A percentile compares a stretch with the other conserved stretches of the same genome.
Evolutionary conservation across 2,113 vertebrate genomes (phyloP).

Genomic region (Ciconia maguari): DNA sequence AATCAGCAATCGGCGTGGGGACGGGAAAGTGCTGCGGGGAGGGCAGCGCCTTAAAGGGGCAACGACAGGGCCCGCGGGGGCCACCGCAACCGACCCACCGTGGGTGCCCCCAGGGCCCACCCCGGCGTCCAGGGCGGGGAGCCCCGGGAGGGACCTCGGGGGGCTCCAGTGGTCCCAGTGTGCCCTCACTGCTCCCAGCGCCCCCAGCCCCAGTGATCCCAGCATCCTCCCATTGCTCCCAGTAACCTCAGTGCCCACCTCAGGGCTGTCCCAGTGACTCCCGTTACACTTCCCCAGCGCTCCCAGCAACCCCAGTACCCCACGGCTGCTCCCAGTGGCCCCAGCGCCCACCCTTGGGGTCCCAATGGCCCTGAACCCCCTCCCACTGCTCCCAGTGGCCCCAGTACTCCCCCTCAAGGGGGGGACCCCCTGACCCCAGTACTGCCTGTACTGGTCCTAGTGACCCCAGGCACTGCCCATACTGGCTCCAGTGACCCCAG

Average conservation of each 20-base stretch:
- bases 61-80: accelerated
- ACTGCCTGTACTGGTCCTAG: no score
- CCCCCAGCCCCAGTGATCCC: background rate
- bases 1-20: background rate
- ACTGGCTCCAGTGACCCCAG: no score
- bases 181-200: background rate
- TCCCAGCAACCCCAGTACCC: background rate
- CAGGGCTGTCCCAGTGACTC: background rate
- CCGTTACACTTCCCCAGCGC: background rate
- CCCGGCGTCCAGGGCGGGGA: no score
- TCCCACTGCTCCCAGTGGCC: background rate
- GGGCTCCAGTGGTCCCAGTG: background rate
- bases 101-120: background rate
- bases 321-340: background rate
- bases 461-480: no score
- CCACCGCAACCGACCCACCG: accelerated
- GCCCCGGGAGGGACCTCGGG: no score
- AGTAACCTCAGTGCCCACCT: background rate
- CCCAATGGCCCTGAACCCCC: background rate
- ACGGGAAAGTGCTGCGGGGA: background rate
- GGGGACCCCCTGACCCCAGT: no score
- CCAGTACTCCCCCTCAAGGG: background rate
- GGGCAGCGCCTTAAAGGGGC: background rate
- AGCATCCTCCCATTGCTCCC: background rate
- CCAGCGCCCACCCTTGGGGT: no score